Conservation (phyloP, 2,113 vertebrate genomes). For the Cololabis saira region DNA sequence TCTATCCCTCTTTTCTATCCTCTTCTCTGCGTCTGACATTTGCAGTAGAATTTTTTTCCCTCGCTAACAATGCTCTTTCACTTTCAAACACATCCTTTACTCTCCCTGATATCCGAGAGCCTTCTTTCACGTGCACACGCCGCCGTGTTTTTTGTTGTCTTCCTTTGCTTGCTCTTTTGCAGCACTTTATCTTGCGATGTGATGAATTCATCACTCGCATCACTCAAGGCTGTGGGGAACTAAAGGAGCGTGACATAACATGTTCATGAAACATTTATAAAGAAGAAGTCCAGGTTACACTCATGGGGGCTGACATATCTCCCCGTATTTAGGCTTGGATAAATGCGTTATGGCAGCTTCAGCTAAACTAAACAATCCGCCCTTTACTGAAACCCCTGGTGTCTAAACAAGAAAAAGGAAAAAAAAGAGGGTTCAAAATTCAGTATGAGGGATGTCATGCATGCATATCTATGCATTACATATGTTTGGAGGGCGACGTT, state of each 20-base stretch:
- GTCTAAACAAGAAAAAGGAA: background rate
- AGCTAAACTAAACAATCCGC: slow-evolving; percentile 44
- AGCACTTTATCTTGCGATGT: slow-evolving; percentile 24
- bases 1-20: slow-evolving; percentile 20
- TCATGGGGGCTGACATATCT: slow-evolving; percentile 54
- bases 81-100: slow-evolving; percentile 18
- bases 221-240: slow-evolving; percentile 45
- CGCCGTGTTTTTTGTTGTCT: background rate
- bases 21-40: slow-evolving; percentile 37
- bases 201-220: slow-evolving; percentile 54
- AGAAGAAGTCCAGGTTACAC: slow-evolving; percentile 48
- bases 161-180: slow-evolving; percentile 16
- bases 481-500: background rate
- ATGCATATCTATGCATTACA: background rate
- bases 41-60: slow-evolving; percentile 29
- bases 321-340: slow-evolving; percentile 27
- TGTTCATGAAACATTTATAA: slow-evolving; percentile 67
- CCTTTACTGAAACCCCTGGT: slow-evolving; percentile 5
- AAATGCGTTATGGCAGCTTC: slow-evolving; percentile 55
- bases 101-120: background rate
- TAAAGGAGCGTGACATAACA: slow-evolving; percentile 64
- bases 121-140: slow-evolving; percentile 1
- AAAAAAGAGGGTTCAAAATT: background rate
- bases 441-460: background rate
- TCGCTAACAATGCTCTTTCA: slow-evolving; percentile 24